Evolutionary conservation across 2,113 vertebrate species (phyloP).

Genomic region (Progne subis): DNA sequence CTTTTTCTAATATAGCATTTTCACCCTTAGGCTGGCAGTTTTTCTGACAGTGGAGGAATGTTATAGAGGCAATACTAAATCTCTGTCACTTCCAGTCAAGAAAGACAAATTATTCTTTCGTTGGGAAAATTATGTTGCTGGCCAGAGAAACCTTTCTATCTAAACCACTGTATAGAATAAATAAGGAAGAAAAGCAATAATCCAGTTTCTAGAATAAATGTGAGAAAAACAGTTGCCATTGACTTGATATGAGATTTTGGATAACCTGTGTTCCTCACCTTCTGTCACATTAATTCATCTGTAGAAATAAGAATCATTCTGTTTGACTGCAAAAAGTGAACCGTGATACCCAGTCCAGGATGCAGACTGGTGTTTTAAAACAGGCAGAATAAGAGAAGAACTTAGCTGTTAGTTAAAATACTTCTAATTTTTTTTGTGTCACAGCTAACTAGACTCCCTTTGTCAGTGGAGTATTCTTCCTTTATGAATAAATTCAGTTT

Average conservation of each 20-base stretch:
- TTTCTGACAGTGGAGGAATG: not conserved
- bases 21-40: not conserved
- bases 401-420: not conserved
- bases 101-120: not conserved
- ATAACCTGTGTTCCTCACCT: not conserved
- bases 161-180: not conserved
- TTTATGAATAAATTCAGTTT: not conserved
- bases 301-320: not conserved
- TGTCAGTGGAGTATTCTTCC: not conserved
- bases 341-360: not conserved
- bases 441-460: not conserved
- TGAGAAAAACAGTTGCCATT: not conserved
- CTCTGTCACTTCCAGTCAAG: not conserved
- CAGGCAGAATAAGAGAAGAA: not conserved
- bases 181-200: not conserved
- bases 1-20: not conserved
- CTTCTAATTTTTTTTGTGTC: not conserved
- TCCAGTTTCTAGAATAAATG: not conserved
- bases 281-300: not conserved
- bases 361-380: not conserved
- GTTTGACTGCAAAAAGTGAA: not conserved
- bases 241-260: not conserved
- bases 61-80: not conserved
- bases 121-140: not conserved
- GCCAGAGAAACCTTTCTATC: not conserved